These are phyloP conservation scores for Rambutsinella grinnellia DNA, from an alignment of 2,888 invertebrate species.

Conservation along the genomic window DNA sequence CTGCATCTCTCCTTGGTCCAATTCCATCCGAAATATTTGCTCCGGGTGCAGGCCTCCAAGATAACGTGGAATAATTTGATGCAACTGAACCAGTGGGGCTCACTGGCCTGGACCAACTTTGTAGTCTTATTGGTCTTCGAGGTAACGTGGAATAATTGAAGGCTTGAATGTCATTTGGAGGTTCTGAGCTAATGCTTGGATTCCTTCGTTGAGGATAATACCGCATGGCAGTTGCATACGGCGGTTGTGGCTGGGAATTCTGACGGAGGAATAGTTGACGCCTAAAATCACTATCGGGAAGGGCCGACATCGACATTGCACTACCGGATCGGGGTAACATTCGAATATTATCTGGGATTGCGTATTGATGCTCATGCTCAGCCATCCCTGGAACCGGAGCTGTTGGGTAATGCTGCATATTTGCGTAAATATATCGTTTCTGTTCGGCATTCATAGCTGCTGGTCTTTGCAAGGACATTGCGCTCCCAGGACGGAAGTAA, in stretches of 20 bases:
- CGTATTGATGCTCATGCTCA: conserved; percentile 19
- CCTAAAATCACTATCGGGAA: conserved; percentile 26
- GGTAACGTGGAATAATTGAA: conserved; percentile 29
- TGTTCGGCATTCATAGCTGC: conserved; percentile 21
- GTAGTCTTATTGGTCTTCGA: conserved; percentile 22
- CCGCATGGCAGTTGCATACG: conserved; percentile 22
- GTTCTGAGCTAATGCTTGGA: conserved; percentile 36
- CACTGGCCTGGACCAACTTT: conserved; percentile 42
- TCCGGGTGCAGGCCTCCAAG: conserved; percentile 31
- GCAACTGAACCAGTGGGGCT: conserved; percentile 36
- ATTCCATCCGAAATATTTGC: conserved; percentile 26
- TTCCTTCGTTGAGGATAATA: conserved; percentile 6
- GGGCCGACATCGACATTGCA: conserved; percentile 34
- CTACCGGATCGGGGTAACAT: conserved; percentile 21
- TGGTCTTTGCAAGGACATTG: conserved; percentile 33
- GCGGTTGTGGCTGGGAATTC: conserved; percentile 17
- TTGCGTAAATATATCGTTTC: conserved; percentile 31
- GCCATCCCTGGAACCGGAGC: conserved; percentile 1
- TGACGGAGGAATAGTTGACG: conserved; percentile 31
- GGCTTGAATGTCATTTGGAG: conserved; percentile 2
- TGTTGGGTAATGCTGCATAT: conserved; percentile 15
- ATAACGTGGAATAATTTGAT: conserved; percentile 39
- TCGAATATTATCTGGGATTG: conserved; percentile 12
- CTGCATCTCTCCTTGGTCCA: conserved; percentile 19
- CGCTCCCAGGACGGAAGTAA: conserved; percentile 32